Base-by-base conservation (phyloP, 2,888 invertebrate genomes). In the Creontiades dilutus region DNA sequence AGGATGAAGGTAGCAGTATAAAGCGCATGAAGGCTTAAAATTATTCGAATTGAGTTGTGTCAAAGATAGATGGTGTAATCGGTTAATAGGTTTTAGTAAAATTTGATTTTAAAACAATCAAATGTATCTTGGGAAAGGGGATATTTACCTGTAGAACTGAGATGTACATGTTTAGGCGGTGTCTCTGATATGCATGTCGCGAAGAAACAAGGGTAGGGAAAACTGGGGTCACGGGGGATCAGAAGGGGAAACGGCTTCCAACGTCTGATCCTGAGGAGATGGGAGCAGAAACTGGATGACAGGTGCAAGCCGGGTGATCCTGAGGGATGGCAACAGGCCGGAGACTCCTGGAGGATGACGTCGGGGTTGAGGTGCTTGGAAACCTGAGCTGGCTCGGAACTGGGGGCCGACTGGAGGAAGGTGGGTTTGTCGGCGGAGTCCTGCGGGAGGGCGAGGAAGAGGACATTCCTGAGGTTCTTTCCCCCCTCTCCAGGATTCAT, bases 391-490 rank as follows among this genome's bases (percentile, higher is more conserved):
- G 76, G 76, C 28, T 14, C 76, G 27, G 76, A n/a, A 76, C 76
- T 76, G 76, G 23, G 27, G 78, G 2, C 37, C 46, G 78, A 28
- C 37, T 47, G 78, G 46, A 78, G 78, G 19, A 68, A 68, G 68
- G 68, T 23, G 68, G 23, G 68, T 68, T 23, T 23, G 68, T 23
- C 68, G 68, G 19, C 19, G 68, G 68, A 23, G 23, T 68, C 68
- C 23, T n/a, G 57, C 16, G n/a, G 57, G 76, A 76, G 76, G 76
- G 76, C 78, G 78, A 78, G 78, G 78, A 47, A 47, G 78, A 78
- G 78, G 78, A 78, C 78, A 78, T 78, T 78, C 78, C 78, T 78
- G 23, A 68, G 68, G 68, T 68, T 68, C 68, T 68, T 68, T 19
- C 19, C 16, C 76, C 14, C 76, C 76, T 76, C 28, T 28, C 76